Conservation (phyloP, 1,140 invertebrate genomes). For the Macrosteles quadrilineatus region DNA sequence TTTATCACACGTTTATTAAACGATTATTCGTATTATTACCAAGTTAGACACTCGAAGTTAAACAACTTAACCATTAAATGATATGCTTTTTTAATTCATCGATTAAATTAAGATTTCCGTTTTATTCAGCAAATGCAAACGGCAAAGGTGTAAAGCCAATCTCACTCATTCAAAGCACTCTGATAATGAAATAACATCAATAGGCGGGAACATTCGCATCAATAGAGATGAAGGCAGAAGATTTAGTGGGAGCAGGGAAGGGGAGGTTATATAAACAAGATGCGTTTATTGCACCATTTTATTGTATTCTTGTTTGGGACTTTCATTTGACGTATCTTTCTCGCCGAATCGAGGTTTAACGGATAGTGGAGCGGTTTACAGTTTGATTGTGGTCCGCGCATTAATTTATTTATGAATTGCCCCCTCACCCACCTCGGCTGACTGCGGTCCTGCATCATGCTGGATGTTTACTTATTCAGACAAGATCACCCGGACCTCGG, state of each 20-base stretch:
- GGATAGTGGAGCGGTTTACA: neutral
- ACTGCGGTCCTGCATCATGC: neutral
- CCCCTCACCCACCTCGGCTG: neutral
- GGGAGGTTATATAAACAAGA: conserved; percentile 21
- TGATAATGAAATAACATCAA: too few species aligned
- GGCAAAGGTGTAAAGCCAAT: too few species aligned
- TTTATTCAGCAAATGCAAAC: too few species aligned
- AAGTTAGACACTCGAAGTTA: too few species aligned
- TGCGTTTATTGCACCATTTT: conserved; percentile 21
- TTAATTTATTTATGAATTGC: conserved; percentile 36
- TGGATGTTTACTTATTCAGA: neutral
- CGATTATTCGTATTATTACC: too few species aligned
- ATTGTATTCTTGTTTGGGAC: conserved; percentile 20
- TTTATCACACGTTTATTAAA: too few species aligned
- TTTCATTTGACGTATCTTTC: conserved; percentile 14
- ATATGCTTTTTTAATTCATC: too few species aligned
- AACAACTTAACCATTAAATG: too few species aligned
- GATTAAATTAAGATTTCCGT: too few species aligned
- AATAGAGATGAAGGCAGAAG: neutral
- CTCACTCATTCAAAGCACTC: too few species aligned
- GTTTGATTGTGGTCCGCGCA: conserved; percentile 11
- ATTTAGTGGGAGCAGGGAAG: neutral
- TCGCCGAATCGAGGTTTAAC: neutral
- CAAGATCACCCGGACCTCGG: neutral
- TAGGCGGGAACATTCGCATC: too few species aligned